Conservation (phyloP, 2,888 invertebrate species). For the Eurois occulta region DNA sequence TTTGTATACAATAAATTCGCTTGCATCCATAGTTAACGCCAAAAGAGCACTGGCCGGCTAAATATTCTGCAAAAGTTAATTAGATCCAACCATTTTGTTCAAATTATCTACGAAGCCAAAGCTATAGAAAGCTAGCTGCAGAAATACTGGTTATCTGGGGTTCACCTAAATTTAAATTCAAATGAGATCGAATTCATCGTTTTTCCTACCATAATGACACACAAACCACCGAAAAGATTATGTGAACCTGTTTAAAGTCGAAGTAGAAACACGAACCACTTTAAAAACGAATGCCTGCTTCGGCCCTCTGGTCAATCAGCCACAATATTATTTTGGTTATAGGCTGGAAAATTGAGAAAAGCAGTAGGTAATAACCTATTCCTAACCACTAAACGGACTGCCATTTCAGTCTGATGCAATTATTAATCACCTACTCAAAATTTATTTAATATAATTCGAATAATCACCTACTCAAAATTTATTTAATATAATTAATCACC, state of each 20-base stretch:
- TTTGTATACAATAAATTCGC: neutral
- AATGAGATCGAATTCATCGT: neutral
- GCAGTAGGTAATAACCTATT: neutral
- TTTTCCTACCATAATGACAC: neutral
- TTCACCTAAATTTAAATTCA: neutral
- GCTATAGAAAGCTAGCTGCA: neutral
- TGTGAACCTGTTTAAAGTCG: neutral
- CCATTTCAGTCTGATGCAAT: neutral
- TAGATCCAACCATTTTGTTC: neutral
- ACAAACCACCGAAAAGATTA: neutral
- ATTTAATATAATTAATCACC: too few relatives aligned
- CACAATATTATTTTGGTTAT: neutral
- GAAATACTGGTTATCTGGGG: neutral
- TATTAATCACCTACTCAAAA: neutral
- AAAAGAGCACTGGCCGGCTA: neutral
- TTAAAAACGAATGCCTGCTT: neutral
- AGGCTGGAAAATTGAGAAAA: neutral
- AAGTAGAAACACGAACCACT: neutral
- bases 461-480: neutral
- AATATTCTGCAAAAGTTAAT: neutral
- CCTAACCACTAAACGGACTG: neutral
- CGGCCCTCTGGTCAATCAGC: neutral
- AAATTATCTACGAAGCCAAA: neutral
- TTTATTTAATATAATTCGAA: too few relatives aligned
- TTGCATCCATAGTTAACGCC: neutral